These are phyloP conservation scores for Pogonognathellus flavescens DNA, from an alignment of 1,140 invertebrate species.

Conservation along the genomic window DNA sequence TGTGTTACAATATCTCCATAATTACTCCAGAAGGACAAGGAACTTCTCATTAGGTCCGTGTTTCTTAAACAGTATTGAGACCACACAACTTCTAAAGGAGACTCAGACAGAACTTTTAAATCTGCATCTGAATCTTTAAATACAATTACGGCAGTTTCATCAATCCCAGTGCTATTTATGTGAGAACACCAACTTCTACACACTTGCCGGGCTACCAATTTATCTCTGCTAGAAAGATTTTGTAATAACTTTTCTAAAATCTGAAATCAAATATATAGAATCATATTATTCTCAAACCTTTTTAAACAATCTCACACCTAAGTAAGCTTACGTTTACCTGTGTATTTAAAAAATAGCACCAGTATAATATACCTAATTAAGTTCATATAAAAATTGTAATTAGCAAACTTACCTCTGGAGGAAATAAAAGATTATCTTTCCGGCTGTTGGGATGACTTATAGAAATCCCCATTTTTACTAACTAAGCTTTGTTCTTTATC, in stretches of 20 bases:
- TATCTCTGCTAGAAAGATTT: conserved; percentile 49
- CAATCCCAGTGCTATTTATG: conserved; percentile 20
- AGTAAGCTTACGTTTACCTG: too few relatives aligned
- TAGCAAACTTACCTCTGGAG: conserved; percentile 36
- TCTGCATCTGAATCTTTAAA: conserved; percentile 47
- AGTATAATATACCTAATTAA: too few relatives aligned
- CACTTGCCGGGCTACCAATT: conserved; percentile 50
- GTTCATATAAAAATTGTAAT: too few relatives aligned
- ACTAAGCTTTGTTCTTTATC: too few relatives aligned
- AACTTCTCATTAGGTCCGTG: conserved; percentile 47
- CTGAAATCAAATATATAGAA: too few relatives aligned
- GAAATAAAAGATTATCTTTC: conserved; percentile 53
- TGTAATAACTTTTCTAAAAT: conserved; percentile 51
- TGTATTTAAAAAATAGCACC: too few relatives aligned
- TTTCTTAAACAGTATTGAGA: conserved; percentile 28
- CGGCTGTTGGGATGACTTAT: conserved; percentile 32
- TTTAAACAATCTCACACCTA: too few relatives aligned
- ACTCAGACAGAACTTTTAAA: not conserved
- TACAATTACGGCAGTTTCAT: conserved; percentile 11
- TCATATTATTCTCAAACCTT: too few relatives aligned
- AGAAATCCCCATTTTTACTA: conserved; percentile 2
- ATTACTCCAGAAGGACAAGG: conserved; percentile 56
- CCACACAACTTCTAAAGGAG: conserved; percentile 4
- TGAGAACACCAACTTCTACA: conserved; percentile 47
- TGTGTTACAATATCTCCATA: conserved; percentile 58